A percentile compares a stretch with the other conserved stretches of the same genome.
These are phyloP conservation scores for Panurus biarmicus DNA, from an alignment of 2,113 vertebrate species.

Conservation along the genomic window DNA sequence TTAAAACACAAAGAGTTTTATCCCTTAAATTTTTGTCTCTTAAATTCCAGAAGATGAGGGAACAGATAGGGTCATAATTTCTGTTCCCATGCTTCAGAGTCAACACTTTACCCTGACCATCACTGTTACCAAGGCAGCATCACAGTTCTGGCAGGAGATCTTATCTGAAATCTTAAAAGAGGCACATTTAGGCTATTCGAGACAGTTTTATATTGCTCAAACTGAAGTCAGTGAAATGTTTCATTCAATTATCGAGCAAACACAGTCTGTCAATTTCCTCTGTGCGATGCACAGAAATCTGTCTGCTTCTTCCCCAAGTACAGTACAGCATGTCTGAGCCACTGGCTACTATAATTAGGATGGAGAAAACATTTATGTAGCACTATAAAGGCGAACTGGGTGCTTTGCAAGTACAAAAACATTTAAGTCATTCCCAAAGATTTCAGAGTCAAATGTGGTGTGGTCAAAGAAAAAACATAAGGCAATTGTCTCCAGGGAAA, in stretches of 20 bases:
- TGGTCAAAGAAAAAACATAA: not conserved
- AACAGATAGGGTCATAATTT: not conserved
- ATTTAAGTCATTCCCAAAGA: not conserved
- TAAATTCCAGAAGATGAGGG: not conserved
- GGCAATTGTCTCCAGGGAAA: not conserved
- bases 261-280: conserved; percentile 23
- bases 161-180: conserved; percentile 10
- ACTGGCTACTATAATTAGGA: not conserved
- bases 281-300: conserved; percentile 9
- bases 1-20: not conserved
- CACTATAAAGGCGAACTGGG: not conserved
- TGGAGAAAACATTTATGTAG: not conserved
- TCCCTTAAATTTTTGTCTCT: not conserved
- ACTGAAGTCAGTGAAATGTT: conserved; percentile 31
- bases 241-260: conserved; percentile 55
- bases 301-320: not conserved
- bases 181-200: not conserved
- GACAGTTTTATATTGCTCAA: conserved; percentile 6
- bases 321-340: conserved; percentile 5
- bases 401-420: not conserved
- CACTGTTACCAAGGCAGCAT: not conserved
- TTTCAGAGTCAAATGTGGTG: not conserved
- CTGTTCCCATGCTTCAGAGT: not conserved
- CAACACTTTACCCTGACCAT: not conserved
- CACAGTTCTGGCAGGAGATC: not conserved